A percentile compares a stretch with the other conserved stretches of the same genome.
Conservation (phyloP, 37 sponge, comb jelly and placozoan genomes). For the Theonella swinhoei region DNA sequence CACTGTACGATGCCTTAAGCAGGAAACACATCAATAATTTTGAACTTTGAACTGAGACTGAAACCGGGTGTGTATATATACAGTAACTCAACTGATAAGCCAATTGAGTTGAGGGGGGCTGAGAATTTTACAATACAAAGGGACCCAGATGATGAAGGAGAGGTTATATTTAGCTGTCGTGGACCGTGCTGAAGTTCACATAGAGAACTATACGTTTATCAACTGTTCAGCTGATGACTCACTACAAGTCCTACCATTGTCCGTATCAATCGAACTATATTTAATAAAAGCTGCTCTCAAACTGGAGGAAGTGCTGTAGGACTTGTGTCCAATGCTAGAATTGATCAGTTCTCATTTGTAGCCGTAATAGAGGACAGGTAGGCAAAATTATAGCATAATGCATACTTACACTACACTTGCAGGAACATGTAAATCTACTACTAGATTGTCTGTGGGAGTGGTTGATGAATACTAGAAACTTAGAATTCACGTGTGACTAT, state of each 20-base stretch:
- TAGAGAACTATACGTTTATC: conserved; percentile 11
- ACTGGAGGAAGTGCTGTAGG: conserved; percentile 58
- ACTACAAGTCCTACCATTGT: background rate
- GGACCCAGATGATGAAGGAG: conserved; percentile 1
- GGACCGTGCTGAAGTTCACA: background rate
- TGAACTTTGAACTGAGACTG: too few species aligned
- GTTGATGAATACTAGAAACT: too few species aligned
- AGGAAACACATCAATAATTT: too few species aligned
- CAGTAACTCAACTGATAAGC: too few species aligned
- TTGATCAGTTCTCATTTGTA: conserved; percentile 21
- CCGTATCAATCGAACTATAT: background rate
- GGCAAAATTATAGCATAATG: too few species aligned
- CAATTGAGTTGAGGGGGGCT: background rate
- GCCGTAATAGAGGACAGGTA: conserved; percentile 42
- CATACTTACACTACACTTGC: too few species aligned
- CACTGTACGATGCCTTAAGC: too few species aligned
- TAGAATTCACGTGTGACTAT: too few species aligned
- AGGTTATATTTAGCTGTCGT: conserved; percentile 1
- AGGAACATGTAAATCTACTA: too few species aligned
- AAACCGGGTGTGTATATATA: too few species aligned
- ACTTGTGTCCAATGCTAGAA: conserved; percentile 45
- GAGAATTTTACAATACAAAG: background rate
- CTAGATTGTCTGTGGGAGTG: too few species aligned
- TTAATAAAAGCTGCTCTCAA: conserved; percentile 31
- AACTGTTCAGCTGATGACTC: conserved; percentile 8